phyloP scores from a whole-genome alignment of 1,140 invertebrate species.

The Zaprionus davidi region DNA sequence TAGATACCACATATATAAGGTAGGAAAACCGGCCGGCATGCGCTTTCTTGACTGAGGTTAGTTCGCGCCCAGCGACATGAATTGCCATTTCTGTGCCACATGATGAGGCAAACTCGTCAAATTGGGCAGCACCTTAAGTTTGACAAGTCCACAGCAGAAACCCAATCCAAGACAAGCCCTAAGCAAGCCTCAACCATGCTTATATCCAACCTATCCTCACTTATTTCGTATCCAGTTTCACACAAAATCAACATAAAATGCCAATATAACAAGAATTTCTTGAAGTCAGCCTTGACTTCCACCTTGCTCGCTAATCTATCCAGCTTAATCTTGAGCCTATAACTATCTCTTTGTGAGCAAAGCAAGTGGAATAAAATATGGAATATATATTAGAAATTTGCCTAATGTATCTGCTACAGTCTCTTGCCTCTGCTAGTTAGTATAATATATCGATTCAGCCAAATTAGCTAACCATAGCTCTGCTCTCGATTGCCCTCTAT shows the following conservation, averaged over 20 bases:
- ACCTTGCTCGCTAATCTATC: not conserved
- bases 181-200: too few species aligned
- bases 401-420: conserved; percentile 1
- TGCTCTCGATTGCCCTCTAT: not conserved
- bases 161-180: not conserved
- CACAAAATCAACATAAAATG: not conserved
- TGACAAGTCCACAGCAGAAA: not conserved
- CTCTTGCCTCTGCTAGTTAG: not conserved
- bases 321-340: not conserved
- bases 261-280: not conserved
- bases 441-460: not conserved
- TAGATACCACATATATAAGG: not conserved
- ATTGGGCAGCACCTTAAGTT: not conserved
- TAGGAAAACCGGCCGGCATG: conserved; percentile 53
- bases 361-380: not conserved
- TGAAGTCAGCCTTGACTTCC: not conserved
- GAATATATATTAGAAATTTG: not conserved
- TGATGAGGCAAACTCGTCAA: conserved; percentile 12
- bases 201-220: too few species aligned
- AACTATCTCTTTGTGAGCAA: not conserved
- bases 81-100: conserved; percentile 45
- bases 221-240: not conserved
- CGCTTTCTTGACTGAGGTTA: conserved; percentile 69
- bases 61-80: conserved; percentile 38
- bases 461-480: not conserved